phyloP scores from a whole-genome alignment of 1,140 invertebrate species.

The Steinernema khuongi region DNA sequence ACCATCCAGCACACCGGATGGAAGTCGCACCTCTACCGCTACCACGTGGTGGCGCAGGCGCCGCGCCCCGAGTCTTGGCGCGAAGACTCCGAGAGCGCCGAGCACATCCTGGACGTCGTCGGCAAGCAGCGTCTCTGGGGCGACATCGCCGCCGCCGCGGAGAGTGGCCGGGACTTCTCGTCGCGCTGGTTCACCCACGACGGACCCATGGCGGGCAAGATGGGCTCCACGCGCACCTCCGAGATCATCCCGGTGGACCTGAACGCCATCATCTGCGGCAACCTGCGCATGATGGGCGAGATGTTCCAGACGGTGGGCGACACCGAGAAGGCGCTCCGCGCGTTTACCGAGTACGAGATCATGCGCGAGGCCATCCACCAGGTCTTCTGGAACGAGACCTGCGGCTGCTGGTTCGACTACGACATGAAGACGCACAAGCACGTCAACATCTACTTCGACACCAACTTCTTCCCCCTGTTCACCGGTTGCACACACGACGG shows the following conservation, averaged over 20 bases:
- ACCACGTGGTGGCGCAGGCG: conserved; percentile 63
- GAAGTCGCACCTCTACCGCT: conserved; percentile 63
- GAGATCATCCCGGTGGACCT: conserved; percentile 74
- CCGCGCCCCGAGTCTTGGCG: conserved; percentile 82
- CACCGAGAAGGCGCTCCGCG: conserved; percentile 25
- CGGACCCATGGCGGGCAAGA: conserved; percentile 42
- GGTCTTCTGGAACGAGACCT: conserved; percentile 79
- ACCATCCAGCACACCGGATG: conserved; percentile 60
- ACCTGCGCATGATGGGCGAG: conserved; percentile 58
- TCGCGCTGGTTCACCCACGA: conserved; percentile 58
- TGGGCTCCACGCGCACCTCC: conserved; percentile 47
- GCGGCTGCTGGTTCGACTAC: conserved; percentile 79
- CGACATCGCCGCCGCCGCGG: conserved; percentile 79
- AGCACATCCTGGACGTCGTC: conserved; percentile 35
- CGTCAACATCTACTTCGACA: conserved; percentile 70
- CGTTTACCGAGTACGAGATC: conserved; percentile 23
- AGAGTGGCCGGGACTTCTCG: conserved; percentile 64
- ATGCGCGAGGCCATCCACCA: conserved; percentile 42
- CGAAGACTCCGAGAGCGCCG: conserved; percentile 63
- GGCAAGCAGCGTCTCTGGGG: conserved; percentile 69
- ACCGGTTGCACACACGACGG: conserved; percentile 62
- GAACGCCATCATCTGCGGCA: conserved; percentile 74
- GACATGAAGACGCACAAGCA: conserved; percentile 67
- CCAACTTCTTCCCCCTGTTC: conserved; percentile 79
- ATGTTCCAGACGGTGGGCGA: conserved; percentile 40